Base-by-base conservation (phyloP, 2,888 invertebrate genomes). In the Eristalis arbustorum region DNA sequence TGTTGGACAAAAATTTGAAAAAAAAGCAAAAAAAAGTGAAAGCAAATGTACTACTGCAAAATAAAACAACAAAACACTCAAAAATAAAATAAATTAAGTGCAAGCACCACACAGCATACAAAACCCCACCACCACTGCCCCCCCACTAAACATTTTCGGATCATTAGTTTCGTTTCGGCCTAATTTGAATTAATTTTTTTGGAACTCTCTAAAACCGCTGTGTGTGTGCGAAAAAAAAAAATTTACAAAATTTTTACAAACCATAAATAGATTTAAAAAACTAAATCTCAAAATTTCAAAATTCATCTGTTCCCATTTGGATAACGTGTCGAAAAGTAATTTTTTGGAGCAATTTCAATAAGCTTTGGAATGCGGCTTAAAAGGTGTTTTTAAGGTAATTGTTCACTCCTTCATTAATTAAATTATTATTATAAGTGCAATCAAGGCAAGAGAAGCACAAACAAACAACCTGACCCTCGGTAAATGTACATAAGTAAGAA, bases 51-150 rank as follows among this genome's bases (percentile, higher is more conserved):
- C 31, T 61, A 69, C 2, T 49, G 49, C 49, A 49, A 49, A 72
- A 25, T 37, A 37, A 34, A 62, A 75, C 69, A 74, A 69, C 37
- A 14, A 68, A 76, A 66, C 63, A 66, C 56, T 68, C 13, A 42
- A 80, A 74, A 42, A 82, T 82, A 71, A 71, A 40, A 25, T 87
- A 83, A 79, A 64, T 62, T 31, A 79, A 87, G 79, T 83, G 78
- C 57, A 73, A 75, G 79, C 87, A 68, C 78, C 87, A 87, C 87
- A 87, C 87, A 83, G 87, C 85, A 64, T 61, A 62, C 61, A 61
- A 66, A 63, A n/a, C 42, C 22, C 34, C 23, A 57, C 34, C 42
- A 42, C 42, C 42, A 42, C n/a, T 42, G 14, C 1, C 49, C 18
- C 49, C 49, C 11, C 1, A 11, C n/a, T 25, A 37, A 37, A 37